Evolutionary conservation across 2,888 invertebrate genomes (phyloP).

Genomic region (Vanessa cardui): DNA sequence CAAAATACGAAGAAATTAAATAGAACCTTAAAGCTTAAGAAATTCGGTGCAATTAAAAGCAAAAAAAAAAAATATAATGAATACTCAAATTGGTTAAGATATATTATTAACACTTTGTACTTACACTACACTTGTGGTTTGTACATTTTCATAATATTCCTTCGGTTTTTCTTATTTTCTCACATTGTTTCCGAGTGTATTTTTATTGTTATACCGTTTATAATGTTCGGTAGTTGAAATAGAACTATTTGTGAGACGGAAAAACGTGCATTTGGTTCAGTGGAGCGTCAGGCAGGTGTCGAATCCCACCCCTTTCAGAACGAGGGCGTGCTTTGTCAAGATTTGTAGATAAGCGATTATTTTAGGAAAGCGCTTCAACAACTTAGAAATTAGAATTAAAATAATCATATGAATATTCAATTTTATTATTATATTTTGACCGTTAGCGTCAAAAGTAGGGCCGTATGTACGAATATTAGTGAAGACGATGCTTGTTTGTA

Average conservation of each 20-base stretch:
- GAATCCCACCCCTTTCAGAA: slow-evolving; percentile 16
- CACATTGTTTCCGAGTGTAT: background rate
- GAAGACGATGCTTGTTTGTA: background rate
- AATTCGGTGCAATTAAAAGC: no score
- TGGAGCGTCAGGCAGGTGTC: slow-evolving; percentile 27
- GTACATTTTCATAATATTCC: background rate
- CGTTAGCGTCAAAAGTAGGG: background rate
- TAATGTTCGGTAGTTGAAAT: slow-evolving; percentile 6
- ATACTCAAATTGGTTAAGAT: no score
- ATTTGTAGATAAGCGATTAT: slow-evolving; percentile 27
- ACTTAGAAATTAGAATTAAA: slow-evolving; percentile 5
- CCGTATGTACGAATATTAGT: background rate
- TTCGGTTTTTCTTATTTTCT: background rate
- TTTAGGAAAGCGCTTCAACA: slow-evolving; percentile 10
- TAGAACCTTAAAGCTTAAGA: no score
- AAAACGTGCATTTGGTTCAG: slow-evolving; percentile 8
- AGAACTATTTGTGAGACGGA: slow-evolving; percentile 10
- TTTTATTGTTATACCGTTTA: slow-evolving; percentile 8
- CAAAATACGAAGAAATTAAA: no score
- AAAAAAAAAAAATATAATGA: no score
- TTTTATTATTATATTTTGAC: slow-evolving; percentile 3
- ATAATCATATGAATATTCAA: background rate
- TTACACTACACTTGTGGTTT: no score
- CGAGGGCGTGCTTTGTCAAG: slow-evolving; percentile 17
- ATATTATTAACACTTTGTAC: no score